phyloP scores from a whole-genome alignment of 2,113 vertebrate species.

The Varanus komodoensis region DNA sequence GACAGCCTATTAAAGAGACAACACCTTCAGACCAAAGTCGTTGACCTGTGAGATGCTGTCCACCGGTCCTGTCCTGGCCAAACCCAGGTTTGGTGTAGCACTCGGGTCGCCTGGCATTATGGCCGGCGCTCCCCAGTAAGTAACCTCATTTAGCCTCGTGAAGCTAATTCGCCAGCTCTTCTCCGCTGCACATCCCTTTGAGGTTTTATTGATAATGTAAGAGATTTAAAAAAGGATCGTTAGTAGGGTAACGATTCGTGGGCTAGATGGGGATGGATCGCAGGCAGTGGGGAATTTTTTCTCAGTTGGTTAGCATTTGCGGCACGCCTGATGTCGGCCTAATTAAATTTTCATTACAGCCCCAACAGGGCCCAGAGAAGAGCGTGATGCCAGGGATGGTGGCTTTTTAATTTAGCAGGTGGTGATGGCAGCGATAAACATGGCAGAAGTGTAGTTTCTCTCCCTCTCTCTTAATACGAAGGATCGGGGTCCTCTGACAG shows the following conservation, averaged over 20 bases:
- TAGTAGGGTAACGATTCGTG: not conserved
- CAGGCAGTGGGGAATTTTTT: not conserved
- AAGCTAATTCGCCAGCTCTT: not conserved
- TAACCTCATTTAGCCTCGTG: conserved; percentile 5
- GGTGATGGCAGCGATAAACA: not conserved
- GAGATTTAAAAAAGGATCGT: not conserved
- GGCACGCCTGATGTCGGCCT: not conserved
- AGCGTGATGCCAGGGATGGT: not conserved
- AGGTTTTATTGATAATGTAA: not conserved
- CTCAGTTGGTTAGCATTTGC: not conserved
- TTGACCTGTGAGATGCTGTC: too few relatives aligned
- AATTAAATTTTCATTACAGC: not conserved
- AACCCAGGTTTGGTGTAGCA: not conserved
- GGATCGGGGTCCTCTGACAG: not conserved
- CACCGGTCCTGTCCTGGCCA: accelerated
- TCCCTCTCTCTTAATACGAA: too few relatives aligned
- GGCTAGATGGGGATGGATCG: not conserved
- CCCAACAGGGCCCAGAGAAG: not conserved
- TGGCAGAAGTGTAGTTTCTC: not conserved
- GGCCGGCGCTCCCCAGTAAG: accelerated
- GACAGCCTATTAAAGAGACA: too few relatives aligned
- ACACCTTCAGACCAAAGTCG: too few relatives aligned
- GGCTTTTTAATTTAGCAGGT: not conserved
- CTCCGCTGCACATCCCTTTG: too few relatives aligned
- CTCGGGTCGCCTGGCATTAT: accelerated